phyloP scores from a whole-genome alignment of 1,140 invertebrate species.

The Tetramorium parvispinum region DNA sequence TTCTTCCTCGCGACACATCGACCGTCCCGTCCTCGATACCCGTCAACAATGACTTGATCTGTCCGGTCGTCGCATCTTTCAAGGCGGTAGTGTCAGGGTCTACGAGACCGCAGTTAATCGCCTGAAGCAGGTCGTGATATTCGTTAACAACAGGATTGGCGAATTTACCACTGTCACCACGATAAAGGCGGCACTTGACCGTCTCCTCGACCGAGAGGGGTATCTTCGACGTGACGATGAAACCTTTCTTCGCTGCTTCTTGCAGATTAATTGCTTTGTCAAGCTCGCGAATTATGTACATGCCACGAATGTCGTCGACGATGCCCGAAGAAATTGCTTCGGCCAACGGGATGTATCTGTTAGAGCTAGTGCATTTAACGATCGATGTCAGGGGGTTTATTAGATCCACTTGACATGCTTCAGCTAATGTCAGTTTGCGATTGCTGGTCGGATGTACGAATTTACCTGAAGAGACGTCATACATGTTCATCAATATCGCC shows the following conservation, averaged over 20 bases:
- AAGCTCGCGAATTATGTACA: conserved; percentile 84
- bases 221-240: conserved; percentile 91
- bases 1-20: conserved; percentile 90
- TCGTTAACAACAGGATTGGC: conserved; percentile 91
- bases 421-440: conserved; percentile 91
- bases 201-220: conserved; percentile 92
- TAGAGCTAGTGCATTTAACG: conserved; percentile 90
- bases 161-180: conserved; percentile 92
- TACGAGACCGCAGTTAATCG: conserved; percentile 90
- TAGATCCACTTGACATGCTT: conserved; percentile 92
- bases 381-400: conserved; percentile 93
- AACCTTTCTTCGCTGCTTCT: conserved; percentile 90
- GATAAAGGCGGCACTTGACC: conserved; percentile 91
- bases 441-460: conserved; percentile 94
- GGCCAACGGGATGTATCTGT: conserved; percentile 90
- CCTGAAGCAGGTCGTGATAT: conserved; percentile 89
- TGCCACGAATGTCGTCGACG: conserved; percentile 90
- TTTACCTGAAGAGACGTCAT: conserved; percentile 89
- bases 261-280: conserved; percentile 87
- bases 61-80: conserved; percentile 91
- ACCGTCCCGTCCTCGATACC: conserved; percentile 94
- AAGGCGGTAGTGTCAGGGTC: conserved; percentile 92
- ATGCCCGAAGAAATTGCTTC: conserved; percentile 91
- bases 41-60: conserved; percentile 89
- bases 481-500: conserved; percentile 93